These are phyloP conservation scores for Dendrocincla tyrannina DNA, from an alignment of 2,797 vertebrate species.

Conservation along the genomic window DNA sequence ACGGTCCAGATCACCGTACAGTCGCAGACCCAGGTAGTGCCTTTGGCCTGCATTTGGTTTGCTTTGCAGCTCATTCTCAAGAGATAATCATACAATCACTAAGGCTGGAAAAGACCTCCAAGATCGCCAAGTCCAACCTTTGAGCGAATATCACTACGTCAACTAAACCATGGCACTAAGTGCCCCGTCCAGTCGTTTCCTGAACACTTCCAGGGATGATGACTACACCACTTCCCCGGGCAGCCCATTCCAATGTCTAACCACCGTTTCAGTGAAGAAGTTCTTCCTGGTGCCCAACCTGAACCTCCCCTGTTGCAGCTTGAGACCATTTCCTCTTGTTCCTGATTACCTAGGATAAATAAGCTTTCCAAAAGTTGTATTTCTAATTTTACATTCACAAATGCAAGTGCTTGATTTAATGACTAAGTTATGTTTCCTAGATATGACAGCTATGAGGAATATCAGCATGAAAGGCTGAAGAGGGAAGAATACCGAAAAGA, in stretches of 20 bases:
- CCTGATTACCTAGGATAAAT: neutral
- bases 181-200: fast-evolving
- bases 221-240: neutral
- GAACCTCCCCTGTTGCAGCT: neutral
- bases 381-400: neutral
- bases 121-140: neutral
- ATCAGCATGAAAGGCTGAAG: constrained; percentile 95
- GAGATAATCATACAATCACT: neutral
- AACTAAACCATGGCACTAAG: neutral
- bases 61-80: neutral
- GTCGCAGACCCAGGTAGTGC: constrained; percentile 90
- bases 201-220: neutral
- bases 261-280: neutral
- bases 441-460: constrained; percentile 98
- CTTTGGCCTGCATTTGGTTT: neutral
- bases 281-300: neutral
- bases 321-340: neutral
- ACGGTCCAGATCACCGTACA: constrained; percentile 83
- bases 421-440: constrained; percentile 79
- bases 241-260: neutral
- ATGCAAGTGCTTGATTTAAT: constrained; percentile 65
- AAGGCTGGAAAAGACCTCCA: neutral
- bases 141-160: neutral
- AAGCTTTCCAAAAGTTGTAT: neutral
- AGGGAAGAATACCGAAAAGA: constrained; percentile 92